A percentile compares a stretch with the other conserved stretches of the same genome.
Evolutionary conservation across 2,888 invertebrate genomes (phyloP).

Genomic region (Morpho deidamia): DNA sequence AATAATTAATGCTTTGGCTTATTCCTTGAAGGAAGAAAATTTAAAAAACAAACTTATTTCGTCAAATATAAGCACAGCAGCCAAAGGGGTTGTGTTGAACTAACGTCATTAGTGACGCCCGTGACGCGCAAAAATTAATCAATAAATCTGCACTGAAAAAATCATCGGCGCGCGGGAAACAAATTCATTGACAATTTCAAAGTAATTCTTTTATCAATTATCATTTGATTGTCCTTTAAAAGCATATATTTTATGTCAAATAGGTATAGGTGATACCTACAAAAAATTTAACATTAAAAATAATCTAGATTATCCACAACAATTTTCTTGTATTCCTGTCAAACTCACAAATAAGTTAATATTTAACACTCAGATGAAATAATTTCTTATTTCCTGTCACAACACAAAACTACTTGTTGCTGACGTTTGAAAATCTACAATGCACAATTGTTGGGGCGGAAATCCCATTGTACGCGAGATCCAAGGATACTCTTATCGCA

Average conservation of each 20-base stretch:
- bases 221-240: too few relatives aligned
- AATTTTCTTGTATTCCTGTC: neutral
- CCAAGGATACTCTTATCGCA: slow-evolving; percentile 14
- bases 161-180: slow-evolving; percentile 18
- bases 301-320: neutral
- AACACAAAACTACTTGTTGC: slow-evolving; percentile 26
- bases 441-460: slow-evolving; percentile 18
- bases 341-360: neutral
- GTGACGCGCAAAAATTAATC: slow-evolving; percentile 27
- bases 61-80: neutral
- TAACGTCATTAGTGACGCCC: slow-evolving; percentile 28
- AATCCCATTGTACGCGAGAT: slow-evolving; percentile 9
- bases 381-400: slow-evolving; percentile 19
- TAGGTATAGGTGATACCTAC: too few relatives aligned
- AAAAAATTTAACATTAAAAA: too few relatives aligned
- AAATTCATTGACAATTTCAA: neutral
- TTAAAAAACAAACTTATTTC: too few relatives aligned
- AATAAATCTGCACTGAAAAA: slow-evolving; percentile 20
- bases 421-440: slow-evolving; percentile 11
- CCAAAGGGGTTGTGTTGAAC: slow-evolving; percentile 12
- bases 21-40: too few relatives aligned
- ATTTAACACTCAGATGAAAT: neutral
- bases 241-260: too few relatives aligned
- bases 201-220: neutral
- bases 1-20: too few relatives aligned